phyloP scores from a whole-genome alignment of 1,140 invertebrate genomes.

The Battus philenor region DNA sequence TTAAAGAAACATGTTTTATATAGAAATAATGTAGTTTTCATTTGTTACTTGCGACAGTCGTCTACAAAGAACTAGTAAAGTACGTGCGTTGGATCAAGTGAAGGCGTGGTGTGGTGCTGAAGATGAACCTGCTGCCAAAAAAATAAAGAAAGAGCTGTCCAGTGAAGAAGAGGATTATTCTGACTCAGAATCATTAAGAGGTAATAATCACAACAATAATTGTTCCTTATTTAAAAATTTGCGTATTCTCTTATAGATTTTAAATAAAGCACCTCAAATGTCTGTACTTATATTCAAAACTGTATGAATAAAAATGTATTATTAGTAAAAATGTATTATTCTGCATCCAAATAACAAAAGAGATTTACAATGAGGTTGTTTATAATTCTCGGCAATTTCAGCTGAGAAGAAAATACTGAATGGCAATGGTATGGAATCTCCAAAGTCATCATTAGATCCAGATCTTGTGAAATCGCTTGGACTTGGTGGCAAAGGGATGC shows the following conservation, averaged over 20 bases:
- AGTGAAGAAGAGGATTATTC: slow-evolving; percentile 61
- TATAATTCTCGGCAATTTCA: slow-evolving; percentile 19
- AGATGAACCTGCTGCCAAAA: slow-evolving; percentile 54
- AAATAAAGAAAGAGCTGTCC: slow-evolving; percentile 49
- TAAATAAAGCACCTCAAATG: too few species aligned
- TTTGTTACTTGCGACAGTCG: too few species aligned
- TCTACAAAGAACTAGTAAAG: slow-evolving; percentile 86
- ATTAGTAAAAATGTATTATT: slow-evolving; percentile 57
- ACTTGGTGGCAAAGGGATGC: slow-evolving; percentile 73
- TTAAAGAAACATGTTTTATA: too few species aligned
- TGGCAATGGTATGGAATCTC: slow-evolving; percentile 59
- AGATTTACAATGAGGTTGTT: slow-evolving; percentile 23
- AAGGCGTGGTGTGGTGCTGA: slow-evolving; percentile 88
- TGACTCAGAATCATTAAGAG: slow-evolving; percentile 35
- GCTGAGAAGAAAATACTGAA: slow-evolving; percentile 58
- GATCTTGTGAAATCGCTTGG: slow-evolving; percentile 71
- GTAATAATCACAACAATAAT: too few species aligned
- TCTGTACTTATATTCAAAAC: too few species aligned
- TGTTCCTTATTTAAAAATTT: too few species aligned
- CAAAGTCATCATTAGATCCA: slow-evolving; percentile 56
- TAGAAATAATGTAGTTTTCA: too few species aligned
- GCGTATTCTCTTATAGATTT: too few species aligned
- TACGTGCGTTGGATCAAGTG: slow-evolving; percentile 88
- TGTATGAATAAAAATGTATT: slow-evolving; percentile 52
- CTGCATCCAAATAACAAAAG: slow-evolving; percentile 37